phyloP scores from a whole-genome alignment of 1,140 invertebrate species.

The Drosophila orena region DNA sequence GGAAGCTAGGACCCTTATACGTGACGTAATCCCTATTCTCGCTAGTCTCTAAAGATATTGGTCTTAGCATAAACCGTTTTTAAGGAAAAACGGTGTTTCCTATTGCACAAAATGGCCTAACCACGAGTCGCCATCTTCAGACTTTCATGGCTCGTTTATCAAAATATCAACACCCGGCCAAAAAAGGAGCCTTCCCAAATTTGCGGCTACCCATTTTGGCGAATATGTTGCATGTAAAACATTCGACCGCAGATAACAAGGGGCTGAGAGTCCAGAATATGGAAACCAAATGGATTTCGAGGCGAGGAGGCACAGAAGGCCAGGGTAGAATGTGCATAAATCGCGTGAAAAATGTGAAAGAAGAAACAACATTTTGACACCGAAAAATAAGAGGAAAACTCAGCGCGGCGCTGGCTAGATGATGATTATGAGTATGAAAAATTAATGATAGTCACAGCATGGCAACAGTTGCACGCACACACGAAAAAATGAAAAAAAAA shows the following conservation, averaged over 20 bases:
- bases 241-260: constrained; percentile 43
- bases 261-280: constrained; percentile 20
- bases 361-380: constrained; percentile 77
- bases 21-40: too few relatives aligned
- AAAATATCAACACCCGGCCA: constrained; percentile 66
- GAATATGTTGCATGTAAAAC: constrained; percentile 61
- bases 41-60: too few relatives aligned
- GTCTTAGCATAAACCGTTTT: not conserved
- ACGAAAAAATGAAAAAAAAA: constrained; percentile 7
- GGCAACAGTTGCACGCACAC: constrained; percentile 77
- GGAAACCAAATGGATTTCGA: constrained; percentile 36
- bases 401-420: constrained; percentile 63
- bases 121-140: not conserved
- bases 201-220: constrained; percentile 29
- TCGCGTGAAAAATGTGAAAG: constrained; percentile 82
- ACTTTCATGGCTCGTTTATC: constrained; percentile 63
- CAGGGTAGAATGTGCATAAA: constrained; percentile 62
- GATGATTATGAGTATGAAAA: constrained; percentile 83
- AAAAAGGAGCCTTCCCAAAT: constrained; percentile 75
- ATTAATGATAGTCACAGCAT: constrained; percentile 83
- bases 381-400: constrained; percentile 59
- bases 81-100: not conserved
- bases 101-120: not conserved
- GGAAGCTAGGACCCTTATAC: too few relatives aligned
- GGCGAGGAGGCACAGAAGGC: constrained; percentile 4